A percentile compares a stretch with the other conserved stretches of the same genome.
These are phyloP conservation scores for Channa striata DNA, from an alignment of 2,797 vertebrate genomes.

Conservation along the genomic window DNA sequence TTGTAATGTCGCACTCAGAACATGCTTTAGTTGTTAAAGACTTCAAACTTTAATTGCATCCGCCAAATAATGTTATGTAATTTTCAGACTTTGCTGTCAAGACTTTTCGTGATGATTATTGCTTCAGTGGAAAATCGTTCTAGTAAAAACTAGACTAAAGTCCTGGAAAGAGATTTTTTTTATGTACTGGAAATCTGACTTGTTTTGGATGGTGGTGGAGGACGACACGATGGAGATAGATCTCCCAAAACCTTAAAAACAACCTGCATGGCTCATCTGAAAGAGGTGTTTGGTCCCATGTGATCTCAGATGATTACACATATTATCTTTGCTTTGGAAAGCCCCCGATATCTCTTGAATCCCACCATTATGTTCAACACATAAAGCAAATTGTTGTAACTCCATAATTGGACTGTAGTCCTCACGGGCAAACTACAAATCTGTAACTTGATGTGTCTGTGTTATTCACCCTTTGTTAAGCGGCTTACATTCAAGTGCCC, in stretches of 20 bases:
- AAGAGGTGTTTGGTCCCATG: slow-evolving; percentile 5
- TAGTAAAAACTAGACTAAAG: neutral
- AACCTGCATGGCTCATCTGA: neutral
- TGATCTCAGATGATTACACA: slow-evolving; percentile 8
- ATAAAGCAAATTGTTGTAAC: slow-evolving; percentile 2
- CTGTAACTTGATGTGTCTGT: neutral
- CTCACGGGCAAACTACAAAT: slow-evolving; percentile 1
- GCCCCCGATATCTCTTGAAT: slow-evolving; percentile 4
- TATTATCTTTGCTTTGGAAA: slow-evolving; percentile 21
- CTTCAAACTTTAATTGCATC: neutral
- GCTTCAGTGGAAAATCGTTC: neutral
- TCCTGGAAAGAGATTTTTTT: too few species aligned
- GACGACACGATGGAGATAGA: neutral
- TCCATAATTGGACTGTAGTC: slow-evolving; percentile 24
- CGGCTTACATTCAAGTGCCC: slow-evolving; percentile 18
- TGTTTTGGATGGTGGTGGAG: neutral
- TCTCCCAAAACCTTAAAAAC: neutral
- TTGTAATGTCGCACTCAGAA: neutral
- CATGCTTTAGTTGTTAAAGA: neutral
- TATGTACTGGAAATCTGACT: neutral
- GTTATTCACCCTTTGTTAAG: slow-evolving; percentile 6
- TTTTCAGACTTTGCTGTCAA: neutral
- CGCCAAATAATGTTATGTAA: neutral
- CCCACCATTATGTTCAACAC: slow-evolving; percentile 5
- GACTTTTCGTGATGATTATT: neutral